Evolutionary conservation across 1,140 invertebrate genomes (phyloP), one percentile per base, ranked within the genome.

Genomic region (Drosophila equinoxialis): DNA sequence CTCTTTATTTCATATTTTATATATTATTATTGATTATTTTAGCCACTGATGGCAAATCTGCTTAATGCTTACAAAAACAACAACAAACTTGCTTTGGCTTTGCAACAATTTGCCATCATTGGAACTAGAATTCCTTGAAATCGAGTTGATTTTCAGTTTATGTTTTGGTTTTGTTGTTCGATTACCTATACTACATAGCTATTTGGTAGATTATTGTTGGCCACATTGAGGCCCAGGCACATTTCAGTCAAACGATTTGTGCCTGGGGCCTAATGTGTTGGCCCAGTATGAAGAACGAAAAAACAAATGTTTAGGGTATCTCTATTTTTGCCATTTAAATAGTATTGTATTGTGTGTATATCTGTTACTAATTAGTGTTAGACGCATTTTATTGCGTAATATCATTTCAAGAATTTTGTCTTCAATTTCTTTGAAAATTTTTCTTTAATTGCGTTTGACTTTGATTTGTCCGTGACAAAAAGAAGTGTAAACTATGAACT

Each of bases 371-470:
- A 66, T 39, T 79, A 42, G 73, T 71, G 41, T 73, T 76, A 89
- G 84, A 87, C 83, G 84, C 83, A 74, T 89, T 51, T 51, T 11
- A 23, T 61, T 80, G 68, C 78, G 83, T 74, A 30, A 74, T 86
- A 91, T 81, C 61, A 85, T 90, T 91, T 91, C 89, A 91, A 91
- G 90, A 91, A 80, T 91, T 91, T 91, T 91, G 89, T 91, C 89
- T 91, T 91, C 89, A 91, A 91, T 91, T 91, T 91, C 84, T 91
- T 91, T 91, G 89, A 91, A 91, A 91, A 91, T 89, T 91, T 91
- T 91, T 91, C 89, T 91, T 91, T 91, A 86, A 75, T 91, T 91
- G 89, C 81, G 89, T 91, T 83, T 89, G 84, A 89, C 84, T 90
- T 79, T 89, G 61, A 84, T 84, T 87, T 87, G 83, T 87, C 79